Base-by-base conservation (phyloP, 2,797 vertebrate genomes). In the Anas flavirostris region DNA sequence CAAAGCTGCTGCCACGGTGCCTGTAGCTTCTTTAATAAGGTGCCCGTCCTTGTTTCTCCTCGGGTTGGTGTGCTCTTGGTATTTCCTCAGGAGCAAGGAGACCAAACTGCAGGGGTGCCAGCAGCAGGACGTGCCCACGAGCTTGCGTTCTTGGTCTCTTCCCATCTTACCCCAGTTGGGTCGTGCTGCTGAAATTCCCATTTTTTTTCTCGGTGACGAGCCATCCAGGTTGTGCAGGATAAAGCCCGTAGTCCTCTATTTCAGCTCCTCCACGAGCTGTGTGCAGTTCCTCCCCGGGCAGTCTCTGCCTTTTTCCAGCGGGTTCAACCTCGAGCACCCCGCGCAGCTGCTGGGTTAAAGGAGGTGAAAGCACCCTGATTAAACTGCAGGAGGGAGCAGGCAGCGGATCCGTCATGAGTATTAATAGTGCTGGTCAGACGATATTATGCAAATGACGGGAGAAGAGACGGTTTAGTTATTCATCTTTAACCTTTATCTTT, bases 401-500 rank as follows among this genome's bases (percentile, higher is more conserved):
- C 10, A 56, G 74, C 66, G 76, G 72, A 67, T 33, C 3, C 35
- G 60, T 83, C 28, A 86, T 95, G 12, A 76, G 81, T 41, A 90
- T 93, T 74, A 72, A 62, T 35, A n/a, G 76, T 48, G 12, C 68
- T 1, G 76, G 41, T 58, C 62, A 53, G 80, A 72, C 68, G 60
- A 22, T 59, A 15, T 91, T 72, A 81, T 92, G 89, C 48, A 79
- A 78, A 91, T 31, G 72, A 76, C 23, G 86, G 69, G 58, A 89
- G n/a, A 41, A 12, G 19, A 95, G 86, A 75, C 11, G 3, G 31
- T 79, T 70, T 66, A 29, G 70, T 93, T 95, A 90, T 95, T 95
- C 85, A 82, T 93, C 91, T 92, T 93, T 91, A 84, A 88, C 72
- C 91, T 96, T 96, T 96, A 23, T 46, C 77, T 83, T 18, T 84